These are phyloP conservation scores for Pomatostomus ruficeps DNA, from an alignment of 2,113 vertebrate species.

Conservation along the genomic window DNA sequence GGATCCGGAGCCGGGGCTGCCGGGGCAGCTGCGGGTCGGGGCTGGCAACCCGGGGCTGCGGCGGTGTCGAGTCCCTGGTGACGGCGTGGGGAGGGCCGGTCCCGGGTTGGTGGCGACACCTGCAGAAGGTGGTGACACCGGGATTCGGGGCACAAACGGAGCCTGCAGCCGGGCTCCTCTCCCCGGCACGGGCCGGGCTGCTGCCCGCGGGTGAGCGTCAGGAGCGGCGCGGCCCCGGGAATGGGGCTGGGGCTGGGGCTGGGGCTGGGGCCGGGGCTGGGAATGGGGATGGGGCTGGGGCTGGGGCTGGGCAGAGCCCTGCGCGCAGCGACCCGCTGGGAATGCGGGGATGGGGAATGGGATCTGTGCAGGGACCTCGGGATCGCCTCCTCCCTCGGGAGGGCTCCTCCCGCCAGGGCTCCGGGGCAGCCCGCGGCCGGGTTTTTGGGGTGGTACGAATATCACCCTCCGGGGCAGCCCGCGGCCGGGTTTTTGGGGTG, in stretches of 20 bases:
- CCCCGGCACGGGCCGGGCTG: not conserved
- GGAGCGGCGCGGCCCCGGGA: not conserved
- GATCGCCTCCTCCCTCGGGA: not conserved
- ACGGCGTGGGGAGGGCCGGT: fast-evolving
- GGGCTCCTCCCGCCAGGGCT: not conserved
- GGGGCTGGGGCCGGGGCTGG: not conserved
- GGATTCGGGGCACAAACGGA: fast-evolving
- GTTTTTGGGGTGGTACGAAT: too few species aligned
- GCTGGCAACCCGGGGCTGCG: not conserved
- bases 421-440: too few species aligned
- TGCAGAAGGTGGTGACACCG: not conserved
- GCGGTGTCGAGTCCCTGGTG: fast-evolving
- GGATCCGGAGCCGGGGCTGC: not conserved
- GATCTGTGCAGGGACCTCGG: not conserved
- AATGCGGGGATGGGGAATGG: not conserved
- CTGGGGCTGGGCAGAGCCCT: not conserved
- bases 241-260: not conserved
- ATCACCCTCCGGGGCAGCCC: too few species aligned
- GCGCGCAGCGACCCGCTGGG: not conserved
- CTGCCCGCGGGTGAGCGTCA: not conserved
- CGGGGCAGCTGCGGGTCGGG: not conserved
- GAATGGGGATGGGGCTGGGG: not conserved
- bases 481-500: too few species aligned
- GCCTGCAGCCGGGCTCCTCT: not conserved
- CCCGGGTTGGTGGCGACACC: not conserved